Conservation (phyloP, 1,140 invertebrate species). For the Galleria mellonella region DNA sequence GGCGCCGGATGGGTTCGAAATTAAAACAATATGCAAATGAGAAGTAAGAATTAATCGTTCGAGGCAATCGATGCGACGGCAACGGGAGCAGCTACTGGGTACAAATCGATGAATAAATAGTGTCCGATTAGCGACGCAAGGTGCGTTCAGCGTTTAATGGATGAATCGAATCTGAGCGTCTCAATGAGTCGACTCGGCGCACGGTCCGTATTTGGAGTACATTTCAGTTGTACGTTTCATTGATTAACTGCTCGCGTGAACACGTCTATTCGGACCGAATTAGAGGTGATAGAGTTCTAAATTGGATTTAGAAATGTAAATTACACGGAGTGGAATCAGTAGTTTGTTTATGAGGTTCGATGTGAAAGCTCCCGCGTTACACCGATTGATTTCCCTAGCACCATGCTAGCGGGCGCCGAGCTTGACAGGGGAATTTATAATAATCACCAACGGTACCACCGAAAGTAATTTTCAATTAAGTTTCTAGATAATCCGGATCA, state of each 20-base stretch:
- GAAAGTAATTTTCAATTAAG: constrained; percentile 63
- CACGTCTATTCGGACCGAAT: constrained; percentile 13
- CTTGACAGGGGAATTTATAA: constrained; percentile 46
- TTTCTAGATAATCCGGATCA: constrained; percentile 64
- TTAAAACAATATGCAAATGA: constrained; percentile 67
- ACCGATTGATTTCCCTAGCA: constrained; percentile 21
- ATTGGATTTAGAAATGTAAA: constrained; percentile 13
- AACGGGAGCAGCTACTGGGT: constrained; percentile 39
- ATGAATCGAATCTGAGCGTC: constrained; percentile 32
- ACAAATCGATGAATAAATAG: constrained; percentile 61
- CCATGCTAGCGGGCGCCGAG: constrained; percentile 12
- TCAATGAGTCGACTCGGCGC: constrained; percentile 31
- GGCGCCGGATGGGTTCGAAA: constrained; percentile 57
- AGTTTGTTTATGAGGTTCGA: constrained; percentile 7
- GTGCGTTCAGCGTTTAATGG: constrained; percentile 34
- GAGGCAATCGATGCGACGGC: constrained; percentile 45
- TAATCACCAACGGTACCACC: constrained; percentile 29
- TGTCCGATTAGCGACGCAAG: constrained; percentile 42
- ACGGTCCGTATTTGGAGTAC: constrained; percentile 28
- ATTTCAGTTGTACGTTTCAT: constrained; percentile 23
- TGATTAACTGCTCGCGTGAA: constrained; percentile 25
- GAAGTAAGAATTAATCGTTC: constrained; percentile 47
- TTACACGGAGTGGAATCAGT: constrained; percentile 2
- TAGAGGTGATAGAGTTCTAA: constrained; percentile 12
- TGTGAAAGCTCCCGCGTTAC: constrained; percentile 31